Evolutionary conservation across 2,113 vertebrate species (phyloP), one percentile per base, ranked within the genome.

Genomic region (Cololabis saira): DNA sequence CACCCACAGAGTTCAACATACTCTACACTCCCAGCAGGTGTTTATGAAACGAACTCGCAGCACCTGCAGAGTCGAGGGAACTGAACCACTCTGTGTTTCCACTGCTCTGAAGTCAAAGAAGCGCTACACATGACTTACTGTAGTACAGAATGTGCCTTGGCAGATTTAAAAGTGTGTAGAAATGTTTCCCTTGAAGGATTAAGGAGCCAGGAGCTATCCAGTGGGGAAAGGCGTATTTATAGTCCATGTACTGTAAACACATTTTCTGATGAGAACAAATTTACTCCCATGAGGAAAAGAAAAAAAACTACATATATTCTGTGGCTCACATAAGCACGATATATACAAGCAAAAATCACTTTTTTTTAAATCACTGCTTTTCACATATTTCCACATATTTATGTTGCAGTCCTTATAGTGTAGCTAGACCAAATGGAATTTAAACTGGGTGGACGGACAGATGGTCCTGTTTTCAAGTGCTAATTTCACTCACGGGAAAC

Each of bases 11-110:
- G 15, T 37, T 71, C 24, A 40, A 70, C 65, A 50, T 75, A 58
- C 61, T 80, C 66, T 41, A 67, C 77, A 65, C 76, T 86, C 74
- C 58, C 67, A 77, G 79, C 87, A 91, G 87, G 90, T 91, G 90
- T 85, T 88, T 84, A 78, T 86, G 55, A 89, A 82, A 86, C 60
- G 45, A 33, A 53, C 73, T 74, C 43, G 24, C 50, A 64, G 81
- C 86, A 90, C 85, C 90, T 92, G 89, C 71, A 65, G 64, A 79
- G 74, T 50, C 3, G 15, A 69, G 58, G 63, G 70, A 81, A 89
- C 81, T 82, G 76, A 83, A 78, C 69, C 70, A 58, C 76, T 78
- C 74, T 84, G 83, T 86, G 66, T 82, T 88, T 85, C 73, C 18
- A 63, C 15, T 1, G 53, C 63, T 67, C 45, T 61, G 5, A 21